Conservation (phyloP, 1,140 invertebrate genomes). For the Oreohelix idahoensis region DNA sequence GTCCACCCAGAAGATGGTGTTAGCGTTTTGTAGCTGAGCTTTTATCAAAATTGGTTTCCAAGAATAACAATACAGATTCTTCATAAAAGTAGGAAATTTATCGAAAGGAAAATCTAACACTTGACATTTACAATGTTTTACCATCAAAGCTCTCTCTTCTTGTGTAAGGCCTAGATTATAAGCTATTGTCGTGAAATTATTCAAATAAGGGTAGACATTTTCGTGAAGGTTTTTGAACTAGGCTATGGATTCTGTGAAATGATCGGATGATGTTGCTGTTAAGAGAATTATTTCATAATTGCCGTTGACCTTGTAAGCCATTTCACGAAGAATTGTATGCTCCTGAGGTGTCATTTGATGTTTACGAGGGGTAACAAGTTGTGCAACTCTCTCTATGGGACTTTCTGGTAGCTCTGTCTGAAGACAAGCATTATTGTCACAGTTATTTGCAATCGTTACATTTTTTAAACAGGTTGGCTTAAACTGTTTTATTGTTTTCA, state of each 20-base stretch:
- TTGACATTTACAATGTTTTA: too few relatives aligned
- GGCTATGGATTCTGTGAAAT: slow-evolving; percentile 30
- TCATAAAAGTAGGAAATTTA: slow-evolving; percentile 3
- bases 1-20: slow-evolving; percentile 16
- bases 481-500: background rate
- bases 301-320: background rate
- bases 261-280: slow-evolving; percentile 28
- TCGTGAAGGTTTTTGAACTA: too few relatives aligned
- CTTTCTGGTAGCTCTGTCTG: too few relatives aligned
- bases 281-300: slow-evolving; percentile 10
- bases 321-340: too few relatives aligned
- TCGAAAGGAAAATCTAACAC: too few relatives aligned
- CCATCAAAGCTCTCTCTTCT: too few relatives aligned
- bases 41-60: slow-evolving; percentile 1
- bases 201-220: too few relatives aligned
- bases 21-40: too few relatives aligned
- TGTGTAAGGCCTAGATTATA: slow-evolving; percentile 25
- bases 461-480: slow-evolving; percentile 5
- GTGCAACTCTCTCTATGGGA: background rate
- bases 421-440: too few relatives aligned
- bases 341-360: background rate
- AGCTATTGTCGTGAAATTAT: slow-evolving; percentile 9
- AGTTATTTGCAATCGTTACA: background rate
- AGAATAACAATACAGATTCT: slow-evolving; percentile 1
- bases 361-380: background rate